Base-by-base conservation (phyloP, 2,797 vertebrate genomes). In the Eurystomus glaucurus region DNA sequence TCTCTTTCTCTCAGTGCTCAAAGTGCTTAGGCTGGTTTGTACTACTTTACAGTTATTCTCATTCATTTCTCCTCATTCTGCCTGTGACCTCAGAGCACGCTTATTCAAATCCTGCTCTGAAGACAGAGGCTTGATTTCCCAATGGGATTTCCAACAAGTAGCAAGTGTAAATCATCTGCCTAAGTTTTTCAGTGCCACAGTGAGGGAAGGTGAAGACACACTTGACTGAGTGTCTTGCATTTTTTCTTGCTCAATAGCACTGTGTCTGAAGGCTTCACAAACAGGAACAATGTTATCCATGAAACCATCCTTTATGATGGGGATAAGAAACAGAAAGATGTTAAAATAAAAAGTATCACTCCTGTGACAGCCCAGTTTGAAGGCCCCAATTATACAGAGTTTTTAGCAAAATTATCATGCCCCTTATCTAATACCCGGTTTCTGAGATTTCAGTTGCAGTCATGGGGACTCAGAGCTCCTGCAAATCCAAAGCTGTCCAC, bases 181-280 rank as follows among this genome's bases (percentile, higher is more conserved):
- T 11, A 19, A 69, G 41, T 65, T 37, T 57, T 72, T 60, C 54
- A 68, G 7, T 60, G 50, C 8, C 52, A 45, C 45, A 37, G 19
- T n/a, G 19, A 87, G 25, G 51, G 61, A 66, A 78, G 15, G 31
- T 28, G 20, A 89, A 64, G 39, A 31, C 0, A 2, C 0, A 2
- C 6, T 23, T 72, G 52, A 41, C 6, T 39, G 19, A 58, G 12
- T 22, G 23, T 58, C 29, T 14, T 54, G 22, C n/a, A 35, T 61
- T 25, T 54, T 46, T 74, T 14, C 43, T 75, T 55, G 21, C 46
- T 50, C 4, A 1, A 65, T 52, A 81, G 43, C 35, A 33, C 2
- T 0, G 0, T 39, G 22, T 50, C 54, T 57, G 65, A 75, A 86
- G 37, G 21, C 20, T 60, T 70, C 74, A 48, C 1, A 0, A 48